Base-by-base conservation (phyloP, 1,140 invertebrate genomes). In the Hylaeus volcanicus region DNA sequence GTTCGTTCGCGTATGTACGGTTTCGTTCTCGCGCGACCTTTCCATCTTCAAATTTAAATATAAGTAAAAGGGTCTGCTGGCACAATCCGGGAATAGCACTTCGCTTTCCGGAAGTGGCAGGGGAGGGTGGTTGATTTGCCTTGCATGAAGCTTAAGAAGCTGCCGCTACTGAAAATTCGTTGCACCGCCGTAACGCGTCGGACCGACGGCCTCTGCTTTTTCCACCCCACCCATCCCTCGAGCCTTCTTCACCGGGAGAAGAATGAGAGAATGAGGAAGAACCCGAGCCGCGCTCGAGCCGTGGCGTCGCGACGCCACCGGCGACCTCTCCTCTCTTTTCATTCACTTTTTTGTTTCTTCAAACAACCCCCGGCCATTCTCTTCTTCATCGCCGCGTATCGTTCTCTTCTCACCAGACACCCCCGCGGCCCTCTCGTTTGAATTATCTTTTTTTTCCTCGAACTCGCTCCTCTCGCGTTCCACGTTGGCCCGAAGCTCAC, bases 111-210 rank as follows among this genome's bases (percentile, higher is more conserved):
- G 51, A 51, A 51, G 51, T 9, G 48, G 3, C 48, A 3, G 5
- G 48, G 48, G 39, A 11, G 82, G 80, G 82, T 9, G 51, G 88
- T 92, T 90, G 89, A 93, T 93, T 92, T 93, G 91, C 92, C 92
- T 93, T 93, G 91, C 92, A 93, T 92, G 92, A 93, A 93, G 89
- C 88, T 91, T 88, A 87, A 85, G 83, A 79, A 76, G 75, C 83
- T 72, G 78, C 74, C 69, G 70, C 71, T 71, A 82, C 65, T 72
- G 83, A 83, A 86, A 89, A 91, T 86, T 87, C 89, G 86, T 81
- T 88, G 80, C 81, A 79, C 66, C 82, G 86, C 51, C 84, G 72
- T 87, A 64, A 88, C 86, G 82, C 78, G 82, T 81, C 66, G 66
- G 61, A 51, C 55, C 77, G 45, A 12, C 43, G 3, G 8, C 26